phyloP scores from a whole-genome alignment of 2,113 vertebrate species.

The Chitala chitala region DNA sequence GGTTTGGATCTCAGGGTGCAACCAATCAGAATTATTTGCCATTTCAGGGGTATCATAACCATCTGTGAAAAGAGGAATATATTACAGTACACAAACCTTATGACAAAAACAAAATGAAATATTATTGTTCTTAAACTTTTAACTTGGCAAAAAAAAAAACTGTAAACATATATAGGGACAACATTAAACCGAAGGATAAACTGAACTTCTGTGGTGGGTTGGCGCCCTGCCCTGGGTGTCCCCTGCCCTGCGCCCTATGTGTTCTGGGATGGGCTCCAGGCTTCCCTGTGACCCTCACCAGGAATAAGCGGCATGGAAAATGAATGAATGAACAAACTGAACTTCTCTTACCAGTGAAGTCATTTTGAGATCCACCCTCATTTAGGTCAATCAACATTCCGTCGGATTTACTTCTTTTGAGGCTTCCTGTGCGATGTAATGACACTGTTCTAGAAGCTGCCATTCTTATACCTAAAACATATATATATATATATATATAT shows the following conservation, averaged over 20 bases:
- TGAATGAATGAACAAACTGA: background rate
- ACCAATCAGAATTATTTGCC: conserved; percentile 44
- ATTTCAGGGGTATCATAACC: conserved; percentile 25
- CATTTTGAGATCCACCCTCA: conserved; percentile 49
- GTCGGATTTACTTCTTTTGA: conserved; percentile 76
- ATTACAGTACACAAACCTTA: background rate
- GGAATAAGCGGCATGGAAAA: no score
- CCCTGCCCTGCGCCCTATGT: no score
- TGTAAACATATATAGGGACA: no score
- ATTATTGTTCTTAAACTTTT: no score
- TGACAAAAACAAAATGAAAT: no score
- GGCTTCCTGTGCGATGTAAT: conserved; percentile 53
- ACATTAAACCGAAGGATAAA: no score
- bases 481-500: no score
- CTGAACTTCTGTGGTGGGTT: no score
- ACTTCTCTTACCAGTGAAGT: conserved; percentile 56
- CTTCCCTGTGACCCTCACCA: no score
- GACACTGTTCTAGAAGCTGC: conserved; percentile 61
- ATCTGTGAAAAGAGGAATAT: conserved; percentile 42
- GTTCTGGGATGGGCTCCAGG: no score
- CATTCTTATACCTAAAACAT: conserved; percentile 73
- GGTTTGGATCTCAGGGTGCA: conserved; percentile 42
- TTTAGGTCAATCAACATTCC: conserved; percentile 78
- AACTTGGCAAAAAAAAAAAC: no score
- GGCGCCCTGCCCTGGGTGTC: no score